phyloP scores from a whole-genome alignment of 2,797 vertebrate genomes.

The Emydoidea blandingii region DNA sequence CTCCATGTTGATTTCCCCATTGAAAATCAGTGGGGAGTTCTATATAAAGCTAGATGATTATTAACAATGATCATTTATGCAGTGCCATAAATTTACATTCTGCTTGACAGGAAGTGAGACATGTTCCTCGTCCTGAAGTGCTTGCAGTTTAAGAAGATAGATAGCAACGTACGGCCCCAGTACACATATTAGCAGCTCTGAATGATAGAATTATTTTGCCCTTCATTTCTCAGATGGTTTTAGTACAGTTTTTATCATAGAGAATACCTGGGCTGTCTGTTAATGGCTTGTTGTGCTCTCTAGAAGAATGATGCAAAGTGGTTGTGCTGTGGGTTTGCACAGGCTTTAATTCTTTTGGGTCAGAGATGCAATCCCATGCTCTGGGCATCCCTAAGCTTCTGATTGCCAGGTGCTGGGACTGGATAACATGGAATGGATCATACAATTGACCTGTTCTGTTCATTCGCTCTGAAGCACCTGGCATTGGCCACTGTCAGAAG shows the following conservation, averaged over 20 bases:
- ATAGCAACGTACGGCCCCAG: neutral
- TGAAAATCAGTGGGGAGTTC: neutral
- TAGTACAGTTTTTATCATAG: neutral
- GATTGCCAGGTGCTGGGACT: neutral
- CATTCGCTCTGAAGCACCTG: neutral
- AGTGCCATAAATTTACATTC: neutral
- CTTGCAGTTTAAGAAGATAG: neutral
- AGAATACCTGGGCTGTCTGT: neutral
- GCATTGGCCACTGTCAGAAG: neutral
- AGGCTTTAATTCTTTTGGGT: neutral
- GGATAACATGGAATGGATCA: neutral
- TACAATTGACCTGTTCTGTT: neutral
- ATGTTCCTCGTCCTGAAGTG: neutral
- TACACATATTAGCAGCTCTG: neutral
- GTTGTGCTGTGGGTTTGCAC: neutral
- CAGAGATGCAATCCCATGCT: neutral
- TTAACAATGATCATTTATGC: neutral
- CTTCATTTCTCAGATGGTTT: neutral
- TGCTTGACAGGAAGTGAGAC: neutral
- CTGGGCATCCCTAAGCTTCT: neutral
- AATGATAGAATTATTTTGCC: neutral
- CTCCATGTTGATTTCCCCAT: neutral
- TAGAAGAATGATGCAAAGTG: neutral
- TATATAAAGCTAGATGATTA: neutral
- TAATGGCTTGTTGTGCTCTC: accelerated